Evolutionary conservation across 30 jellyfish, hydroid and myxozoan genomes (phyloP), one percentile per base, ranked within the genome.

Genomic region (Pseudorhiza aurosa): DNA sequence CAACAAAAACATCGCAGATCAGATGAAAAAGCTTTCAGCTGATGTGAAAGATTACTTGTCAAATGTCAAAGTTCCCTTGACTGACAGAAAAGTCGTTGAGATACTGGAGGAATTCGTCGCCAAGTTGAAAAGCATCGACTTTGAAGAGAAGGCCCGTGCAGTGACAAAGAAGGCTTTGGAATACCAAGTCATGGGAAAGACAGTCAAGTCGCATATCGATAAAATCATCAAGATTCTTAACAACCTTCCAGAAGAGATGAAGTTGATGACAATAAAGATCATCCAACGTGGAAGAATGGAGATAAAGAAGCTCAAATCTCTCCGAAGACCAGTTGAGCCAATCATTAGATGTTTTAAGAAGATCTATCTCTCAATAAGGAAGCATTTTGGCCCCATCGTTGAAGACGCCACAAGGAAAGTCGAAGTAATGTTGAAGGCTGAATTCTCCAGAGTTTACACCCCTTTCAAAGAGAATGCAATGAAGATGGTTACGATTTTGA

Each of bases 371-470:
- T 75, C 97, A 0, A 53, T 78, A 25, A 35, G 32, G 63, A 82
- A 69, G 43, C 99, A 82, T 22, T 94, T 85, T 71, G 96, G 96
- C 26, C 99, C 99, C 8, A 36, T 94, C 32, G 77, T 67, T 36
- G 50, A 26, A 10, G 65, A 75, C 33, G 87, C 87, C 18, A 50
- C 40, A 30, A 73, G 72, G 56, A 59, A 47, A 17, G 40, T 64
- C 42, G 30, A n/a, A 30, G 37, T 17, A 7, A 42, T 24, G 17
- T 14, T 82, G 82, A 82, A 58, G 80, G 69, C 71, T 12, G 53
- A 81, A 30, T 42, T 65, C 72, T 26, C 18, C 29, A 46, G 55
- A 33, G 30, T 69, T 35, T 82, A 82, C 44, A 25, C 33, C 4
- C 87, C 90, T 50, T n/a, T 84, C 21, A 57, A 47, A 44, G 69